These are phyloP conservation scores for Parauchenoglanis punctatus DNA, from an alignment of 2,797 vertebrate species.

Conservation along the genomic window DNA sequence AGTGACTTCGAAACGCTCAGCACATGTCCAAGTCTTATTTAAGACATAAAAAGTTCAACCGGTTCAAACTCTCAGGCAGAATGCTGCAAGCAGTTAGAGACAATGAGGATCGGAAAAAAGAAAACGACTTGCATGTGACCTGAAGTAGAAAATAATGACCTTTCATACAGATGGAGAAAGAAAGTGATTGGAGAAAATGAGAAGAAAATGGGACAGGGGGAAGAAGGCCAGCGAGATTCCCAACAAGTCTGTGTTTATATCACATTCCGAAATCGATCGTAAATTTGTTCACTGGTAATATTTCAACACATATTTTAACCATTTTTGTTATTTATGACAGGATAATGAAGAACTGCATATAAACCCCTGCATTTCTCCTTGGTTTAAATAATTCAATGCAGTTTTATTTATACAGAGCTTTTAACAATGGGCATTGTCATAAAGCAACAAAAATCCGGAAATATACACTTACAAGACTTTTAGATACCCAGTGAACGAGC, in stretches of 20 bases:
- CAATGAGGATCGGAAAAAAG: background rate
- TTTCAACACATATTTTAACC: background rate
- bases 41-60: background rate
- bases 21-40: background rate
- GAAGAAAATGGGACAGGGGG: background rate
- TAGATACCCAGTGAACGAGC: background rate
- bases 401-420: background rate
- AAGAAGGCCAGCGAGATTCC: background rate
- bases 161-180: background rate
- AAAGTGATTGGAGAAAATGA: background rate
- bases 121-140: background rate
- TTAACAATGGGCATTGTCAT: background rate
- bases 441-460: background rate
- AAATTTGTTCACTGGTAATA: background rate
- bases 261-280: background rate
- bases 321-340: background rate
- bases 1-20: background rate
- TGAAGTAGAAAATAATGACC: slow-evolving; percentile 3
- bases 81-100: slow-evolving; percentile 4
- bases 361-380: background rate
- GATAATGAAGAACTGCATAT: background rate
- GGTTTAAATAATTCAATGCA: background rate
- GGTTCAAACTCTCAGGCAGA: background rate
- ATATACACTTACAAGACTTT: background rate
- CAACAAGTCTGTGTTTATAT: background rate